phyloP scores from a whole-genome alignment of 1,140 invertebrate genomes.

The Zaprionus tsacasi region DNA sequence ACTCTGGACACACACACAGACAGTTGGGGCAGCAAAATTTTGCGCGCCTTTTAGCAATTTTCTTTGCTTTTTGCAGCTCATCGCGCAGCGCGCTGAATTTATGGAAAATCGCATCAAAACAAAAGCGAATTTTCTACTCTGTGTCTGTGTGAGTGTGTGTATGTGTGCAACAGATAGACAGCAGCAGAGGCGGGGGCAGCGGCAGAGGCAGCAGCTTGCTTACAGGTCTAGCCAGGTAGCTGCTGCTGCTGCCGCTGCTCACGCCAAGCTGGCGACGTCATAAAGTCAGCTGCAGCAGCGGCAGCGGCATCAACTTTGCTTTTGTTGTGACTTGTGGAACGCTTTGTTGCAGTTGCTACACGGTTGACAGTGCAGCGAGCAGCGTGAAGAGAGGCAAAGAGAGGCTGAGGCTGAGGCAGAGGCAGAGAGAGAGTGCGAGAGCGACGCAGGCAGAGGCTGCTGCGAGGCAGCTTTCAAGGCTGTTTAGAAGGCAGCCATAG shows the following conservation, averaged over 20 bases:
- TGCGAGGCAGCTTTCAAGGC: conserved; percentile 75
- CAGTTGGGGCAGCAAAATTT: conserved; percentile 44
- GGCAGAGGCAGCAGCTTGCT: conserved; percentile 34
- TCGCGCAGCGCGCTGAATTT: conserved; percentile 57
- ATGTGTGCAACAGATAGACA: conserved; percentile 62
- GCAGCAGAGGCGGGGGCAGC: conserved; percentile 44
- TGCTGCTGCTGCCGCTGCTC: conserved; percentile 70
- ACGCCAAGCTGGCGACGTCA: conserved; percentile 79
- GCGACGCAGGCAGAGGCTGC: conserved; percentile 10
- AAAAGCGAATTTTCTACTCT: conserved; percentile 68
- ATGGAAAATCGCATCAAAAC: conserved; percentile 67
- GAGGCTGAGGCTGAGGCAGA: not conserved
- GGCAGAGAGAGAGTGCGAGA: not conserved
- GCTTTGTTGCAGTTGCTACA: conserved; percentile 49
- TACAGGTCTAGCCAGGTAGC: conserved; percentile 70
- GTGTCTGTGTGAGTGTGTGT: conserved; percentile 26
- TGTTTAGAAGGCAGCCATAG: conserved; percentile 71
- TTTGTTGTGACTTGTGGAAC: conserved; percentile 75
- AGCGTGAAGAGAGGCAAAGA: not conserved
- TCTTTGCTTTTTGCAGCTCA: conserved; percentile 60
- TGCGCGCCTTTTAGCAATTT: conserved; percentile 79
- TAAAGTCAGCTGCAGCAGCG: conserved; percentile 73
- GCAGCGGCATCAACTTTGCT: conserved; percentile 43
- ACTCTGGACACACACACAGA: not conserved
- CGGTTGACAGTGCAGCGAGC: conserved; percentile 65